Evolutionary conservation across 2,797 vertebrate species (phyloP), one percentile per base, ranked within the genome.

Genomic region (Lagocephalus sceleratus): DNA sequence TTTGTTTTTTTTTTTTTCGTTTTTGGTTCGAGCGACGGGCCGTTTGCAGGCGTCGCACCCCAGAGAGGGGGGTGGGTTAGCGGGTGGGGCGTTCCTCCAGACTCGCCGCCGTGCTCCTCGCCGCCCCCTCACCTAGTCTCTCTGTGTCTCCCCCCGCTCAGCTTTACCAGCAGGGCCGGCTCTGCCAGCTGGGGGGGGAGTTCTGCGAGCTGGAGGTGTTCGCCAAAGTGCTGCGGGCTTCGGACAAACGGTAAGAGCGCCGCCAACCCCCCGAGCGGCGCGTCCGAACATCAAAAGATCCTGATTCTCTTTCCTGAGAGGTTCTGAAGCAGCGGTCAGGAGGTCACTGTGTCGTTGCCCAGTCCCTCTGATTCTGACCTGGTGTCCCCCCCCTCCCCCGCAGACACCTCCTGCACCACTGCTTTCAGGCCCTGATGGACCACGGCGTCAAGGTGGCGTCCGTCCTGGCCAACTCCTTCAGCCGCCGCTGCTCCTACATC

Each of bases 141-240:
- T 35, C n/a, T n/a, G n/a, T 64, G 29, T 71, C 40, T 78, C 47
- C 12, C 71, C 41, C 67, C 61, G 64, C 71, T 54, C 89, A 99
- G 97, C 94, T 99, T 87, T 99, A 99, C 86, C 97, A 99, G 78
- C 97, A 99, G 91, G 97, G 97, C 63, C 92, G 97, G 16, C 90
- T 99, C 57, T 99, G 97, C 88, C 97, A 99, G 85, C 91, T 99
- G 76, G 97, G 97, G 64, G 98, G 97, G 77, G 97, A 99, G 90
- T 99, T 99, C 81, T 99, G 97, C 86, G 97, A 99, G 83, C 90
- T 99, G 88, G 97, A 99, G 90, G 97, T 99, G 83, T 99, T 99
- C 87, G 96, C 95, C 55, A 99, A 99, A 92, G 97, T 99, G 55
- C 91, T 99, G 68, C 89, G 97, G 76, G 97, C 97, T 69, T 93